Conservation (phyloP, 2,888 invertebrate genomes). For the Griposia aprilina region DNA sequence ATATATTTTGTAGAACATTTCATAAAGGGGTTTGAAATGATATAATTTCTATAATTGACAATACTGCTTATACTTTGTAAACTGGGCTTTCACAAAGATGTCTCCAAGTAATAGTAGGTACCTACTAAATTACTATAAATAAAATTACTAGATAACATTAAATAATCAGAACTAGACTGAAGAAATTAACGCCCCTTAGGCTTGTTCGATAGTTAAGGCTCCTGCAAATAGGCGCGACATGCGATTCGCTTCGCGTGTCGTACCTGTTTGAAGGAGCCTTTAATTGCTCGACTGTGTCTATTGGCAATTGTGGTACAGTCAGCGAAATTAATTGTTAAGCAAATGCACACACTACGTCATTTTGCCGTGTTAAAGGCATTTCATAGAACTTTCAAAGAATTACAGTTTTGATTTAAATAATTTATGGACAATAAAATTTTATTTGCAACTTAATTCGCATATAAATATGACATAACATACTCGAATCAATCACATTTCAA, state of each 20-base stretch:
- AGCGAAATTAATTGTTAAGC: not conserved
- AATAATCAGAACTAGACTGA: not conserved
- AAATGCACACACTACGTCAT: not conserved
- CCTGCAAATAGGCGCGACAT: too few species aligned
- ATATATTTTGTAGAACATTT: conserved; percentile 6
- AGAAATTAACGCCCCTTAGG: not conserved
- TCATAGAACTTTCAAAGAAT: not conserved
- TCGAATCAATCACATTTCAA: not conserved
- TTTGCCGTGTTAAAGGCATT: not conserved
- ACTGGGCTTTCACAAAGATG: not conserved
- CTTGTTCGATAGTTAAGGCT: not conserved
- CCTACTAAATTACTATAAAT: not conserved
- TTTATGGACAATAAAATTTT: too few species aligned
- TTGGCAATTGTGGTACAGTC: not conserved
- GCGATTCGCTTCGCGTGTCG: too few species aligned
- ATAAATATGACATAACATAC: not conserved
- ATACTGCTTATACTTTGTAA: not conserved
- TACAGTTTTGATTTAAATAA: not conserved
- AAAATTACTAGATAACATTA: not conserved
- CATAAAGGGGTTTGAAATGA: not conserved
- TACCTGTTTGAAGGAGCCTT: too few species aligned
- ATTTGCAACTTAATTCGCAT: not conserved
- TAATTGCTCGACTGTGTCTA: not conserved
- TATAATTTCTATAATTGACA: not conserved
- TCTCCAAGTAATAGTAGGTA: too few species aligned